Base-by-base conservation (phyloP, 2,113 vertebrate genomes). In the Ariopsis seemanni region DNA sequence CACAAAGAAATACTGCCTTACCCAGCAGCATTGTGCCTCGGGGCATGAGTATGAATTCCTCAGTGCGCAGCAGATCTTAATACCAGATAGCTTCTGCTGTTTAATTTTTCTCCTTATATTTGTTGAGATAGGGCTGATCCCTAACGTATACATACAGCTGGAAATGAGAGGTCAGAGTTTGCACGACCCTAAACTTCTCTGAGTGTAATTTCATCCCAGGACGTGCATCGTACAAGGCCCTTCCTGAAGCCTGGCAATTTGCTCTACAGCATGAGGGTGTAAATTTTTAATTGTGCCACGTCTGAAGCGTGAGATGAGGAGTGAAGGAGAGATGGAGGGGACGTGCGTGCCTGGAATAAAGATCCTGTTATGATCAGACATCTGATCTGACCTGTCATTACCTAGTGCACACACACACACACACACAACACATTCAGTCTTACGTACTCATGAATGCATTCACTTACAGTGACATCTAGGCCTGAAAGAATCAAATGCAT, bases 271-370 rank as follows among this genome's bases (percentile, higher is more conserved):
- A 86, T 86, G 84, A 55, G 87, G 86, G 89, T 93, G 94, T 95
- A 94, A 93, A 95, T 94, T 90, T 95, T 95, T 95, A 94, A 95
- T 95, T 94, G 93, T 91, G 91, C 89, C 90, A 89, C 88, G 89
- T 90, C 88, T 82, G 77, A 88, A 90, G 91, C 86, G 83, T 65
- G 69, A 80, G 81, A 55, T 75, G 86, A 86, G 72, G 71, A 50
- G 57, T 27, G 85, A 22, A 20, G 72, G 17, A 84, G 83, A 87
- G 86, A 69, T 14, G 48, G 84, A 84, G 71, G 69, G 87, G 65
- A 30, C 15, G 25, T 52, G 87, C 90, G 89, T 87, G 90, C 30
- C 72, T 80, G 60, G 87, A 90, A 93, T 90, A 80, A 80, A 90
- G 82, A 91, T 84, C 69, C 18, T 86, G 75, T 75, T 78, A 89